Base-by-base conservation (phyloP, 1,140 invertebrate species). In the Halyomorpha halys region DNA sequence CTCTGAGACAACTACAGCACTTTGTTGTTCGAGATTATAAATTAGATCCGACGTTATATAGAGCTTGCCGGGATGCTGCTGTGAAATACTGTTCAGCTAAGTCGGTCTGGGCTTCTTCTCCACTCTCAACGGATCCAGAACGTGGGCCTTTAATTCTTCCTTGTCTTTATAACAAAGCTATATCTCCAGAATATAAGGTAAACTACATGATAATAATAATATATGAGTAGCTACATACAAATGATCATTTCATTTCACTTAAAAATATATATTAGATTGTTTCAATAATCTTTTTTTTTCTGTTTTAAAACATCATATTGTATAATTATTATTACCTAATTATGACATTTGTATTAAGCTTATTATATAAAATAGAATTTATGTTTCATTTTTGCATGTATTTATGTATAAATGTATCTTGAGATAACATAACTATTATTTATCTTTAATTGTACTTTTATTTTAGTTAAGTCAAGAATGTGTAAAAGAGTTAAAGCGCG, bases 11-110 rank as follows among this genome's bases (percentile, higher is more conserved):
- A 78, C 95, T 98, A 71, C 94, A 98, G 72, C 98, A 96, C 74
- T 99, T 99, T 77, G 83, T 98, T 59, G 87, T 91, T 0, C 82
- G 96, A 69, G 91, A 98, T 77, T 98, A 92, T 71, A 91, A 89
- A 72, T 75, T 98, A 51, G 95, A 98, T 78, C 86, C 90, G 0
- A 85, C 88, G 66, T 77, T 98, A 16, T 98, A 93, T 72, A 83
- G 82, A 71, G 83, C 86, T 14, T 99, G 96, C 73, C 87, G 85
- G 70, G 81, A 84, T 56, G 93, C 98, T 78, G 94, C 95, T 4
- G 78, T 83, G 3, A 82, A 80, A 44, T 78, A 88, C 45, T 98
- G 96, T 73, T 82, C 87, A 70, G 91, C 89, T 0, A 84, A 82
- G 67, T 80, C 81, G 30, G 81, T 85, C 45, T 97, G 94, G 92